Conservation (phyloP, 2,113 vertebrate genomes). For the Daboia siamensis region DNA sequence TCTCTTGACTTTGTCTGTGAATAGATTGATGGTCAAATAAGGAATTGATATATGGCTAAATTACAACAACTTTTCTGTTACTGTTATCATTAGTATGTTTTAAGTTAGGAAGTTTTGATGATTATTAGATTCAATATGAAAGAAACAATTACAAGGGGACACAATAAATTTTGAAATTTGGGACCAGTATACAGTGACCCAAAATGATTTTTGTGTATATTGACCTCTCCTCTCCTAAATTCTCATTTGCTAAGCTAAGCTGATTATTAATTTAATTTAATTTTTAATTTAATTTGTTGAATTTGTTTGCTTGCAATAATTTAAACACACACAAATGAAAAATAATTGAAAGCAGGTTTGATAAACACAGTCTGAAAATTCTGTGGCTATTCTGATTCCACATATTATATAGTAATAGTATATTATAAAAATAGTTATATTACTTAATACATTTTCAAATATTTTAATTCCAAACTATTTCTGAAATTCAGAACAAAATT, state of each 20-base stretch:
- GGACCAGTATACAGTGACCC: not conserved
- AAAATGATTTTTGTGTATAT: not conserved
- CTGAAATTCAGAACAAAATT: not conserved
- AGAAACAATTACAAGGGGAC: not conserved
- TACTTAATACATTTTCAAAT: not conserved
- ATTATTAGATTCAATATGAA: not conserved
- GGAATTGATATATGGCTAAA: not conserved
- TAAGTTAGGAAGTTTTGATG: not conserved
- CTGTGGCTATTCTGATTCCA: not conserved
- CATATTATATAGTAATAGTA: not conserved
- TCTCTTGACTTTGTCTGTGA: not conserved
- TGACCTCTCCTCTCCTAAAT: not conserved
- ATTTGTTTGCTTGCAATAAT: not conserved
- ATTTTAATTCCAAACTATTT: not conserved
- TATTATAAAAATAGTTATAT: not conserved
- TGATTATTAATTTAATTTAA: not conserved
- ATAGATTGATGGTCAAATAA: not conserved
- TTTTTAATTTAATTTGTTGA: not conserved
- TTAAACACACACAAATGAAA: not conserved
- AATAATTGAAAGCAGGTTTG: not conserved
- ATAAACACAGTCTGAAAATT: not conserved
- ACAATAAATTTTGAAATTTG: not conserved
- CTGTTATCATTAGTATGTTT: not conserved
- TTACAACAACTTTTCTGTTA: not conserved
- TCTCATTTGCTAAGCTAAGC: not conserved